These are phyloP conservation scores for Dicycla oo DNA, from an alignment of 2,888 invertebrate species.

Conservation along the genomic window DNA sequence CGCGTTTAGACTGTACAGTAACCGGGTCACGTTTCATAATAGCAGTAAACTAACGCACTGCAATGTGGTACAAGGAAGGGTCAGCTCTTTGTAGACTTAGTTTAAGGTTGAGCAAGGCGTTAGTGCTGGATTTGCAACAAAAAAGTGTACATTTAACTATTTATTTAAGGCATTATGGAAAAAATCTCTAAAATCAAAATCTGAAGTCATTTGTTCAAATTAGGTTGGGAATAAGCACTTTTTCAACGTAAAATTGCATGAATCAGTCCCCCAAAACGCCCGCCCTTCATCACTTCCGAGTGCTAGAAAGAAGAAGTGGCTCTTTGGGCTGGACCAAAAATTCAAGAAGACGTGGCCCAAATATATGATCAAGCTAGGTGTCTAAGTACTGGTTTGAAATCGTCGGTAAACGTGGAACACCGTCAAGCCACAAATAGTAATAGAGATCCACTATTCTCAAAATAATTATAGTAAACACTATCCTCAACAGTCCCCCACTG, in stretches of 20 bases:
- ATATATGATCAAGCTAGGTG: background rate
- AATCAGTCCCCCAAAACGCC: background rate
- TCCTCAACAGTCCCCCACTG: background rate
- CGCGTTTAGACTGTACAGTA: constrained; percentile 60
- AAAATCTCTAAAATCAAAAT: too few species aligned
- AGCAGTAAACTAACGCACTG: constrained; percentile 37
- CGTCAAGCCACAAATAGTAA: background rate
- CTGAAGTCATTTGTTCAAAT: background rate
- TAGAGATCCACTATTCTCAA: background rate
- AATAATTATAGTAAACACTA: background rate
- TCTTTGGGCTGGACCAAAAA: background rate
- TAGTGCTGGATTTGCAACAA: constrained; percentile 18
- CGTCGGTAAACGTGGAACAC: too few species aligned
- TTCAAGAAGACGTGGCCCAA: background rate
- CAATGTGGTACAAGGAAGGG: constrained; percentile 55
- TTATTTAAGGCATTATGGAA: background rate
- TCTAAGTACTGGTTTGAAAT: background rate
- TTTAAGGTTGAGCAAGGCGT: constrained; percentile 37
- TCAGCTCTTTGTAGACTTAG: constrained; percentile 31
- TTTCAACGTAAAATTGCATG: background rate
- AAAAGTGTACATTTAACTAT: background rate
- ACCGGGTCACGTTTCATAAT: constrained; percentile 71
- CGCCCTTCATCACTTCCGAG: background rate
- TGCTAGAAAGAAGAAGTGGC: too few species aligned
- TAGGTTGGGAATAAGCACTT: background rate